A percentile compares a stretch with the other conserved stretches of the same genome.
phyloP scores from a whole-genome alignment of 1,140 invertebrate genomes.

The Asobara japonica region DNA sequence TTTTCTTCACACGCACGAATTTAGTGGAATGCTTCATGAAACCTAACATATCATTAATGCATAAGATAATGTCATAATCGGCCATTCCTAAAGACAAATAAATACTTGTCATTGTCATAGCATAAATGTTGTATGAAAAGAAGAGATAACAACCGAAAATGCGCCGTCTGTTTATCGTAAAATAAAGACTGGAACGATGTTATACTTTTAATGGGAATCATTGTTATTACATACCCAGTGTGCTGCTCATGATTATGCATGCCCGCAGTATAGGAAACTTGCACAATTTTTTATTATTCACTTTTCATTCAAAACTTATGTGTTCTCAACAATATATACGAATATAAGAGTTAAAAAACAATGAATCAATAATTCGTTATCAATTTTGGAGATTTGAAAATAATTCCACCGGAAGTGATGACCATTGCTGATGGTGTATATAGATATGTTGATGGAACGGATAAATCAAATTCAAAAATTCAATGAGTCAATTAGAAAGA shows the following conservation, averaged over 20 bases:
- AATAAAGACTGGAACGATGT: constrained; percentile 17
- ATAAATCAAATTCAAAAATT: too few relatives aligned
- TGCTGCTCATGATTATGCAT: background rate
- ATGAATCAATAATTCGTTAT: too few relatives aligned
- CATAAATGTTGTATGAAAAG: constrained; percentile 15
- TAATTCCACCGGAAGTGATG: too few relatives aligned
- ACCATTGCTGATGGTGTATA: too few relatives aligned
- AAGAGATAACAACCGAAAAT: background rate
- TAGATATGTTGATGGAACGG: too few relatives aligned
- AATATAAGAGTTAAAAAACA: too few relatives aligned
- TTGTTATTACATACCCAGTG: constrained; percentile 15
- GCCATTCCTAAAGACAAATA: background rate
- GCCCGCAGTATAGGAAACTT: too few relatives aligned
- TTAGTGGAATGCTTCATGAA: constrained; percentile 17
- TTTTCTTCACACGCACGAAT: constrained; percentile 15
- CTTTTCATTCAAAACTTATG: too few relatives aligned
- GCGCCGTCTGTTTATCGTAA: constrained; percentile 11
- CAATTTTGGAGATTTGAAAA: too few relatives aligned
- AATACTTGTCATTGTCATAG: constrained; percentile 13
- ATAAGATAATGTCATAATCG: constrained; percentile 14
- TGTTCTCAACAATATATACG: too few relatives aligned
- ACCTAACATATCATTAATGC: constrained; percentile 14
- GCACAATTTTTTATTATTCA: too few relatives aligned
- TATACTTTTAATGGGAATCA: constrained; percentile 11
- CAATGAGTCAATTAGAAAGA: too few relatives aligned